Base-by-base conservation (phyloP, 2,888 invertebrate species). In the Dexiosoma caninum region DNA sequence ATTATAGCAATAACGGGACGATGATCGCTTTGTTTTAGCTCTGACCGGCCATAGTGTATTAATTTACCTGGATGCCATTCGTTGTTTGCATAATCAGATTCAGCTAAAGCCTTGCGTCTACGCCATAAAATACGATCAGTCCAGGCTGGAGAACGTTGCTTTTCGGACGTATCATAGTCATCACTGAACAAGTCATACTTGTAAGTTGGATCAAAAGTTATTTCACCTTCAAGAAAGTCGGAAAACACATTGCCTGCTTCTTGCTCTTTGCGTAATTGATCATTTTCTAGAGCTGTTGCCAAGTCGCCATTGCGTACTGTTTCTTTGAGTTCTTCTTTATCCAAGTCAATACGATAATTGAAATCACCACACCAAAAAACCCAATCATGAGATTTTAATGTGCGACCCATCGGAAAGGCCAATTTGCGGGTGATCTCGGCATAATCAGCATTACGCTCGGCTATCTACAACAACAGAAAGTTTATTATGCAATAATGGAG, bases 341-440 rank as follows among this genome's bases (percentile, higher is more conserved):
- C 95, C 93, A 99, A 94, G 89, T 99, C 98, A 75, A 99, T 95
- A 74, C 99, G 94, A 88, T 99, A 99, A 90, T 99, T 99, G 90
- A 99, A 99, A 91, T 99, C 99, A 0, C 99, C 99, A 89, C 98
- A 97, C 99, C 99, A 99, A 90, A 99, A 98, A 1, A 99, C 95
- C 89, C 98, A 98, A 91, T 99, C 99, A 88, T 99, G 99, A 1
- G 97, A 96, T 89, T 96, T 96, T 6, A 99, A 91, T 0, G 96
- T 95, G 78, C 97, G 92, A 9, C 97, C 97, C 96, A 97, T 96
- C 1, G 97, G 97, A 88, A 97, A 97, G 8, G 94, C 93, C 72
- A 97, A 92, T 92, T 97, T 98, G 85, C 96, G 93, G 0, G 96
- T 96, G 76, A 99, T 98, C 91, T 99, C 98, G 23, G 95, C 94